Evolutionary conservation across 2,888 invertebrate genomes (phyloP), one percentile per base, ranked within the genome.

Genomic region (Lordiphosa fenestrarum): DNA sequence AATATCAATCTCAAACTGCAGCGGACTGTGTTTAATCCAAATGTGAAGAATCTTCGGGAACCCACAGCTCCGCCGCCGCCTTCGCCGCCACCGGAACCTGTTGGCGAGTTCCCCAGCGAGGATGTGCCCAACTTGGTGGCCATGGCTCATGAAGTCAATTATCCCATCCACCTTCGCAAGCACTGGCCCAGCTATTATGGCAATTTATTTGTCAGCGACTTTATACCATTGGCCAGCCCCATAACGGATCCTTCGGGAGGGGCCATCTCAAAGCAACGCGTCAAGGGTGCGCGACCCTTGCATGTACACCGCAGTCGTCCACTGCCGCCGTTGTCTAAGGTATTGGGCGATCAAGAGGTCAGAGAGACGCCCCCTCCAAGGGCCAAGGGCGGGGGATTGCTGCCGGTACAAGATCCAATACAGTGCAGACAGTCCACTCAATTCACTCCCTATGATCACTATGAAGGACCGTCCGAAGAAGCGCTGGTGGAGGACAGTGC

Each of bases 391-490:
- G 73, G 69, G 7, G 71, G 77, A 0, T 3, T 62, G n/a, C 1
- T 25, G 2, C 21, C 53, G 10, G 4, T 15, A 12, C n/a, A 5
- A 48, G 30, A 23, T 12, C 13, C 13, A 4, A 7, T 6, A 9
- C n/a, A 6, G 0, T 30, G 9, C 40, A 36, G 19, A n/a, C 21
- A 19, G 2, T 49, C 54, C 19, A 66, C 51, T 13, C 77, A 78
- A 37, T 78, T 84, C 39, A 6, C 53, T 2, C 84, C 77, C 0
- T 81, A 66, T 6, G 61, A 84, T 1, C 9, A 39, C n/a, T 78
- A 78, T 39, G 78, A 84, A 0, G 77, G 84, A 0, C 82, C 84
- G 0, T 78, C 77, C 4, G 77, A 78, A 52, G 77, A 78, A 40
- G 71, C 84, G 0, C 62, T 78, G 0, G 57, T 67, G 2, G 63